phyloP scores from a whole-genome alignment of 2,888 invertebrate species.

The Drosophila paramelanica region DNA sequence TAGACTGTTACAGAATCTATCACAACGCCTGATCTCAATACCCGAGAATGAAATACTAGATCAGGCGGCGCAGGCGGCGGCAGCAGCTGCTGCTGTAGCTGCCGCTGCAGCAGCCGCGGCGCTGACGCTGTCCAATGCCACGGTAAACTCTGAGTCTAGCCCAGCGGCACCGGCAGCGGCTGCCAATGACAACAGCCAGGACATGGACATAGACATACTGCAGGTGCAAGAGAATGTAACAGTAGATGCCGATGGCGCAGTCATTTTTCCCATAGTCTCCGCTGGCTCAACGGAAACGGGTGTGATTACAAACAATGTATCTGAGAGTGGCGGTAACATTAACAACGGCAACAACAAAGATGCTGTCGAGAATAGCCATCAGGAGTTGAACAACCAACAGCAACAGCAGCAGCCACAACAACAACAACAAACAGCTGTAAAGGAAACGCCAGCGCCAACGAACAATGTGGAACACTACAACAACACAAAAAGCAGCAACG shows the following conservation, averaged over 20 bases:
- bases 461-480: constrained; percentile 62
- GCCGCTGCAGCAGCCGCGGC: constrained; percentile 79
- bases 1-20: constrained; percentile 87
- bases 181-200: constrained; percentile 84
- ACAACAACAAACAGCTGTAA: constrained; percentile 11
- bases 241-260: constrained; percentile 83
- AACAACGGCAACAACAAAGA: constrained; percentile 54
- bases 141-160: constrained; percentile 57
- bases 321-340: constrained; percentile 38
- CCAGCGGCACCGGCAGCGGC: constrained; percentile 66
- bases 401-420: constrained; percentile 42
- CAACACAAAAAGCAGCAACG: constrained; percentile 52
- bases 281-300: constrained; percentile 35
- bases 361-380: constrained; percentile 34
- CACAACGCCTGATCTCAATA: constrained; percentile 86
- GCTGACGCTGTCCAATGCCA: constrained; percentile 75
- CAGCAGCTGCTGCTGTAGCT: constrained; percentile 82
- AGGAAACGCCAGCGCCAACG: constrained; percentile 19
- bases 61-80: constrained; percentile 84
- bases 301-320: constrained; percentile 46
- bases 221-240: constrained; percentile 86
- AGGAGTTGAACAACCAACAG: constrained; percentile 37
- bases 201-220: constrained; percentile 87
- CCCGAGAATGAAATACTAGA: constrained; percentile 87
- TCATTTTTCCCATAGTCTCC: constrained; percentile 76